Evolutionary conservation across 92 coral and sea anemone genomes (phyloP).

Genomic region (Bergia puertoricense): DNA sequence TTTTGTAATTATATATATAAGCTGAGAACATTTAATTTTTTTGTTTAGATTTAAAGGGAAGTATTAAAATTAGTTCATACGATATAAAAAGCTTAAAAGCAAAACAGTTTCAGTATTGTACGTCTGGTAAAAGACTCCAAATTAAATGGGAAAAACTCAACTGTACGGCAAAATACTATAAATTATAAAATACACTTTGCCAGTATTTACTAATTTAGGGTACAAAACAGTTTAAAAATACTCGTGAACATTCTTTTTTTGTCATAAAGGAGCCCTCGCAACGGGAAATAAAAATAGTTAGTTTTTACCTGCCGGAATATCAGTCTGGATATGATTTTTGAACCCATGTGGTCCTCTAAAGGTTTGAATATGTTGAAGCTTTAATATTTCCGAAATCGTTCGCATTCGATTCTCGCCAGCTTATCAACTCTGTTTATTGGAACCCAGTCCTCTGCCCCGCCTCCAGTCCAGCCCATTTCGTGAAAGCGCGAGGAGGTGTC

Average conservation of each 20-base stretch:
- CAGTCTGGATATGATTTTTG: constrained; percentile 57
- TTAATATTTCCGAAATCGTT: background rate
- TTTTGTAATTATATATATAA: background rate
- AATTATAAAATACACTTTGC: too few species aligned
- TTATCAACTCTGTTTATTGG: background rate
- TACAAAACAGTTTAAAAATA: too few species aligned
- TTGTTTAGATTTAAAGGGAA: too few species aligned
- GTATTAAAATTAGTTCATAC: background rate
- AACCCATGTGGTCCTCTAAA: background rate
- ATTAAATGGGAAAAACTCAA: too few species aligned
- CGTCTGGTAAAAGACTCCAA: too few species aligned
- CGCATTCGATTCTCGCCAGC: background rate
- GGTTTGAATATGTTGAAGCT: background rate
- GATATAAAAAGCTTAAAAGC: too few species aligned
- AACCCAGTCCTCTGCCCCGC: constrained; percentile 47
- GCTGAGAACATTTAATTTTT: background rate
- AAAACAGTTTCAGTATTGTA: too few species aligned
- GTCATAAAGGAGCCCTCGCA: background rate
- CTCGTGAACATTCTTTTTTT: background rate
- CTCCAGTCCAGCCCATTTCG: constrained; percentile 18
- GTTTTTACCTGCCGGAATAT: constrained; percentile 82
- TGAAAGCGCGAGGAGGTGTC: constrained; percentile 12
- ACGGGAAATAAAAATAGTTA: background rate
- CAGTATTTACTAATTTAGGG: too few species aligned
- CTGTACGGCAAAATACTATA: too few species aligned